Conservation (phyloP, 1,140 invertebrate genomes). For the Drosophila parvula region DNA sequence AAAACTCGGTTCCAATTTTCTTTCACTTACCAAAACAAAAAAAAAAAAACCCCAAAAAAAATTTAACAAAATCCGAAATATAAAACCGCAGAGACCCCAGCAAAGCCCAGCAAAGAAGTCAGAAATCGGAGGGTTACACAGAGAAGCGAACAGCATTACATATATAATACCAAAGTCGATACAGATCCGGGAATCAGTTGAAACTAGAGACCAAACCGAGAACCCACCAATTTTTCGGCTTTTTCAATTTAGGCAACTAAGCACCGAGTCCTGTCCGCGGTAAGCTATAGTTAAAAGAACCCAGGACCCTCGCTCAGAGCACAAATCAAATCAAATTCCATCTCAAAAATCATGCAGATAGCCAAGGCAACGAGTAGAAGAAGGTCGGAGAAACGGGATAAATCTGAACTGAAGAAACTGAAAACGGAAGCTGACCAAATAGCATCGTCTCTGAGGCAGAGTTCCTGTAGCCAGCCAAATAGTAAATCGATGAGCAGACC, state of each 20-base stretch:
- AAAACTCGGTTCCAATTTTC: constrained; percentile 68
- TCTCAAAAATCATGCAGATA: constrained; percentile 1
- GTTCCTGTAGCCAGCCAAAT: background rate
- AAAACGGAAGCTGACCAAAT: background rate
- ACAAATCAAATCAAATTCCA: background rate
- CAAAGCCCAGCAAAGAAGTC: constrained; percentile 21
- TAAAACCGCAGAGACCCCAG: constrained; percentile 23
- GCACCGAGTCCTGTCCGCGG: background rate
- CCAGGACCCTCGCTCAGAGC: too few species aligned
- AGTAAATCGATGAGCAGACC: constrained; percentile 11
- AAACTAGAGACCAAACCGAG: background rate
- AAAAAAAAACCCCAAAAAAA: constrained; percentile 56
- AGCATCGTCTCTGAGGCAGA: background rate
- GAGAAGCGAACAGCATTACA: background rate
- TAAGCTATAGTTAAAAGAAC: background rate
- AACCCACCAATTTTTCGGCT: background rate
- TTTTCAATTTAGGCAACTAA: background rate
- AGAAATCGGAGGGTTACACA: constrained; percentile 7
- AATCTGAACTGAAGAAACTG: background rate
- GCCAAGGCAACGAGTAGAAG: background rate
- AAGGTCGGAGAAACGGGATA: background rate
- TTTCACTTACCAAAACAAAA: constrained; percentile 46
- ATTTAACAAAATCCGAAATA: constrained; percentile 56
- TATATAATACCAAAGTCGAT: background rate
- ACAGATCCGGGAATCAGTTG: background rate